Base-by-base conservation (phyloP, 2,797 vertebrate genomes). In the Hoplostethus atlanticus region DNA sequence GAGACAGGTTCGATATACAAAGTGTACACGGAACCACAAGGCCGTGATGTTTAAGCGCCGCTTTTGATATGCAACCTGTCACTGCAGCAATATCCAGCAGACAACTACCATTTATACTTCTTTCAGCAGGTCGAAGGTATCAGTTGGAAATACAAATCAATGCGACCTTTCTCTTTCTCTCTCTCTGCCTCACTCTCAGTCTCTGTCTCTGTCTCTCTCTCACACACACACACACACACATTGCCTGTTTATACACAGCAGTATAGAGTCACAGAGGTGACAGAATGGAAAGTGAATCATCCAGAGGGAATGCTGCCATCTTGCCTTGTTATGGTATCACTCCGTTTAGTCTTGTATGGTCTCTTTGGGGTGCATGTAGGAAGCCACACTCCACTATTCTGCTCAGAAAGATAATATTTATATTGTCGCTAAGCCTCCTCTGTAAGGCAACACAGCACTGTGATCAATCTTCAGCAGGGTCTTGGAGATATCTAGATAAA, bases 221-320 rank as follows among this genome's bases (percentile, higher is more conserved):
- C 17, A 8, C 28, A 30, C 68, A 31, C 42, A 38, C 42, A 25
- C 44, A 10, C 53, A 36, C 59, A 42, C 50, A 16, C 40, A 30
- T 1, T 28, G 25, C 25, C 25, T 28, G 25, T 28, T 28, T 28
- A 28, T 28, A 28, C 2, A 44, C 56, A 16, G 58, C 48, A n/a
- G 21, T 55, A 2, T 46, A 28, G 12, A 72, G 79, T 31, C 73
- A 68, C 81, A 68, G 38, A 76, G 75, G 80, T 79, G 83, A 85
- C 64, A 63, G 65, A 76, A 68, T 84, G 87, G 86, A 89, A 90
- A 92, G 64, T 74, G 59, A 86, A 78, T 66, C 81, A 54, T 30
- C 84, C 71, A 4, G 2, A 64, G 86, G 79, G 83, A 91, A 76
- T 55, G 76, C 81, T 67, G 69, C 64, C 79, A 76, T 74, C 78